phyloP scores from a whole-genome alignment of 1,140 invertebrate genomes.

The Hesperophylax magnus region DNA sequence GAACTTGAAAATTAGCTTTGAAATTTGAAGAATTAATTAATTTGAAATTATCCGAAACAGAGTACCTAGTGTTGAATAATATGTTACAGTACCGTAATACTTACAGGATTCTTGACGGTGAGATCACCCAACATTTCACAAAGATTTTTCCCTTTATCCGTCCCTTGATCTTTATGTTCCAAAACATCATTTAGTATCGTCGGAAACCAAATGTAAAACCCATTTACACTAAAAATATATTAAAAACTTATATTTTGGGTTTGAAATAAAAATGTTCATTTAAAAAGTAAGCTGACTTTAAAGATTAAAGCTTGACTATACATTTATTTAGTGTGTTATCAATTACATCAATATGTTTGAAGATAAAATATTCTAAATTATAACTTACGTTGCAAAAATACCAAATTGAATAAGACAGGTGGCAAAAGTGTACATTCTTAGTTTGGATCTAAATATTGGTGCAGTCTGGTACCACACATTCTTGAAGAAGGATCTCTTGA shows the following conservation, averaged over 20 bases:
- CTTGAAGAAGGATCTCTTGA: conserved; percentile 1
- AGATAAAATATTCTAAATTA: conserved; percentile 12
- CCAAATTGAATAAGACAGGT: conserved; percentile 67
- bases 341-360: no score
- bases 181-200: conserved; percentile 48
- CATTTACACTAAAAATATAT: conserved; percentile 47
- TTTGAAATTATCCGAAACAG: no score
- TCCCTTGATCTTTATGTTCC: background rate
- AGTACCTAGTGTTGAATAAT: no score
- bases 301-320: no score
- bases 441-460: conserved; percentile 64
- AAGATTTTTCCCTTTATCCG: background rate
- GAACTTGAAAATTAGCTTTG: no score
- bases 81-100: no score
- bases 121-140: background rate
- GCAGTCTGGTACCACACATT: conserved; percentile 68
- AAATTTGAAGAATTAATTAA: no score
- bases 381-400: conserved; percentile 58
- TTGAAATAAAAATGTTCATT: no score
- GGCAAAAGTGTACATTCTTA: conserved; percentile 66
- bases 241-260: no score
- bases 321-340: no score
- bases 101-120: background rate
- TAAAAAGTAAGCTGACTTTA: no score
- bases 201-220: conserved; percentile 55